Conservation (phyloP, 2,888 invertebrate species). For the Lordiphosa fenestrarum region DNA sequence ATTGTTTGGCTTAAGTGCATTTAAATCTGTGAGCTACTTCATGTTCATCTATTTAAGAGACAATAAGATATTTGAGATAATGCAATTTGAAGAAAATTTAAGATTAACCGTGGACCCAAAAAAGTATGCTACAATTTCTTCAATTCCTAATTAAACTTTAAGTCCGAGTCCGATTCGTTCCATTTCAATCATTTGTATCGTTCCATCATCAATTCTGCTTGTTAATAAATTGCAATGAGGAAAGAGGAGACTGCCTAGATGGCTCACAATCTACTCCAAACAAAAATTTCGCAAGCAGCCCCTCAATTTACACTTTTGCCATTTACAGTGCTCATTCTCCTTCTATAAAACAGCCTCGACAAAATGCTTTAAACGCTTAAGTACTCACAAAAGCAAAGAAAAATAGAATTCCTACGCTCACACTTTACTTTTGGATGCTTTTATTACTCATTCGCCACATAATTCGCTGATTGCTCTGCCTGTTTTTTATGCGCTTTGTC, state of each 20-base stretch:
- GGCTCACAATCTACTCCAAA: constrained; percentile 6
- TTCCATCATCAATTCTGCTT: background rate
- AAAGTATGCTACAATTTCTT: too few relatives aligned
- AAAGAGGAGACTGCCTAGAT: background rate
- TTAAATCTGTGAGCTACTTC: too few relatives aligned
- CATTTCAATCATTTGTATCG: too few relatives aligned
- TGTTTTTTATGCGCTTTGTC: constrained; percentile 1
- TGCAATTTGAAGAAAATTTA: too few relatives aligned
- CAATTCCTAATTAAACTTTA: too few relatives aligned
- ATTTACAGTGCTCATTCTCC: background rate
- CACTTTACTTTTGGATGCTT: background rate
- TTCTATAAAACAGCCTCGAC: background rate
- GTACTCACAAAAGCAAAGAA: background rate
- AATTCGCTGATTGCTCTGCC: background rate
- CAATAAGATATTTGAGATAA: background rate
- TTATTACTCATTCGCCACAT: constrained; percentile 2
- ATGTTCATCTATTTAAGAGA: background rate
- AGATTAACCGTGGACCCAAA: too few relatives aligned
- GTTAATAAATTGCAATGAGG: background rate
- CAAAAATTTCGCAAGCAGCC: background rate
- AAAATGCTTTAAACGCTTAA: constrained; percentile 5
- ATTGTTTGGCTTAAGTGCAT: constrained; percentile 4
- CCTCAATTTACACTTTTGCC: background rate
- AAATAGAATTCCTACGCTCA: background rate
- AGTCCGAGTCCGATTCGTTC: too few relatives aligned